Evolutionary conservation across 2,797 vertebrate species (phyloP).

Genomic region (Meriones psammophilus): DNA sequence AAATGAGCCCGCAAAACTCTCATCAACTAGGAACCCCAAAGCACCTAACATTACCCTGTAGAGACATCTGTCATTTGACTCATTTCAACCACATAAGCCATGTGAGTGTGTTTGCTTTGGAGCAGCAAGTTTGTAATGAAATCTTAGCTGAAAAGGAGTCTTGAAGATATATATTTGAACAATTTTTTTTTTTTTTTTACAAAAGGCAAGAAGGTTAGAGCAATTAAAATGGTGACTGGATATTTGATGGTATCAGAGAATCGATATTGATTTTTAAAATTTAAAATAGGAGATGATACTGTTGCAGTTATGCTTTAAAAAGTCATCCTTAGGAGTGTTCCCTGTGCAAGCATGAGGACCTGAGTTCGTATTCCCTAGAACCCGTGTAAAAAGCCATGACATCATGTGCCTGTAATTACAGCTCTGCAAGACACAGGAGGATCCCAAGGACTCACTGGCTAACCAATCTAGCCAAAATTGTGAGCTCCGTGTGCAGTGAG

Average conservation of each 20-base stretch:
- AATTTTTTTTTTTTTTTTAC: too few species aligned
- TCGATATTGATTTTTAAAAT: slow-evolving; percentile 8
- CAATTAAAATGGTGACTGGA: neutral
- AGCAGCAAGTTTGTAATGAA: neutral
- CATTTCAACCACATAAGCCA: neutral
- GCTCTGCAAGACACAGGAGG: neutral
- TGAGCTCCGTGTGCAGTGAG: neutral
- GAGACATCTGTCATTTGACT: neutral
- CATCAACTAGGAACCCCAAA: neutral
- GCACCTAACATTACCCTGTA: neutral
- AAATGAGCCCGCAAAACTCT: neutral
- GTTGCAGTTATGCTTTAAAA: neutral
- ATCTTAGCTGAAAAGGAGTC: neutral
- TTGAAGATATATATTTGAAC: slow-evolving; percentile 7
- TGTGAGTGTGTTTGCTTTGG: neutral
- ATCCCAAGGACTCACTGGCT: too few species aligned
- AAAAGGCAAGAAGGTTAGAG: neutral
- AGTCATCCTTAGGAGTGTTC: neutral
- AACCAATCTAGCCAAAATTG: neutral
- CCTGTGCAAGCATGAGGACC: neutral
- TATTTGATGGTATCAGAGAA: slow-evolving; percentile 20
- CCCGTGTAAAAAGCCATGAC: neutral
- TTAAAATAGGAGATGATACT: neutral
- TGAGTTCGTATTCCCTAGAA: neutral
- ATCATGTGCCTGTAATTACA: neutral